phyloP scores from a whole-genome alignment of 2,113 vertebrate species.

The Prionailurus bengalensis region DNA sequence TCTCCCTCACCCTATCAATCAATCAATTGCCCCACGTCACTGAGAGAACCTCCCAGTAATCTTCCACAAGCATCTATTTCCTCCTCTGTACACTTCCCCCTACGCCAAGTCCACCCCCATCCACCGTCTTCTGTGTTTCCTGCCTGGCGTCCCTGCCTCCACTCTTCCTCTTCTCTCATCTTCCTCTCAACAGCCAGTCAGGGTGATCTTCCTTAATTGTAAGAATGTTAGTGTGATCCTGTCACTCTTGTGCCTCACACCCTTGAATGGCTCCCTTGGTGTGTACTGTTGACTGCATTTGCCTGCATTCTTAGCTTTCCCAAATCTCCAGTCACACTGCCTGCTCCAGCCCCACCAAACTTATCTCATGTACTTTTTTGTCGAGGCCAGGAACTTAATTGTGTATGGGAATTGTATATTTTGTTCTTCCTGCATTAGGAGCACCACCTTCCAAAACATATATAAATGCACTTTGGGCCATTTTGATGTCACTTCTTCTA shows the following conservation, averaged over 20 bases:
- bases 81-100: neutral
- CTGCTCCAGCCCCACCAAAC: neutral
- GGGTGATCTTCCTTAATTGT: neutral
- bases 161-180: neutral
- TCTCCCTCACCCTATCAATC: neutral
- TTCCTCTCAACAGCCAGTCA: neutral
- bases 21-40: neutral
- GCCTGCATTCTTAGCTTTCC: neutral
- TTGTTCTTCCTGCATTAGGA: neutral
- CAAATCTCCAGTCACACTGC: neutral
- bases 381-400: neutral
- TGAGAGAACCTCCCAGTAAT: no score
- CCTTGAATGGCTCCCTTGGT: neutral
- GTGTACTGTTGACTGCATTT: neutral
- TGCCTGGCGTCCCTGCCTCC: accelerated
- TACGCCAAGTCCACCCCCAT: accelerated
- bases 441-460: neutral
- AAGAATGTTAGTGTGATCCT: neutral
- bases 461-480: neutral
- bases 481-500: neutral
- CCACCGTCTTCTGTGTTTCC: neutral
- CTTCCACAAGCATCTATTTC: neutral
- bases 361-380: neutral
- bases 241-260: neutral
- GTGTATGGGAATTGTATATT: neutral